Conservation (phyloP, 1,140 invertebrate genomes). For the Scaptomyza graminum region DNA sequence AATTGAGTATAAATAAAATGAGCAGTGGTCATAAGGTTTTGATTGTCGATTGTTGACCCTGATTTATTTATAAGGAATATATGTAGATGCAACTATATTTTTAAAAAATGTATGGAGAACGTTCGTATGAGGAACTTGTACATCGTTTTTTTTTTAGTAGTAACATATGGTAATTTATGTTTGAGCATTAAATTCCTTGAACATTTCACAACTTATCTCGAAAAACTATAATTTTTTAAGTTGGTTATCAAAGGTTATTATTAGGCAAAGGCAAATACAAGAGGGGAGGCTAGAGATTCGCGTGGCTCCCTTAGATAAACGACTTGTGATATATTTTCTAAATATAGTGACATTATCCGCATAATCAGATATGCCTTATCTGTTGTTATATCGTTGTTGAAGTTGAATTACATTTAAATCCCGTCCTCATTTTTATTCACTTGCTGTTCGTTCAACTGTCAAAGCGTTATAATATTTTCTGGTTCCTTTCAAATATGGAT, state of each 20-base stretch:
- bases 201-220: not conserved
- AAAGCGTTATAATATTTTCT: not conserved
- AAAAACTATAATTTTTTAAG: not conserved
- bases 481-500: constrained; percentile 12
- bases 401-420: constrained; percentile 6
- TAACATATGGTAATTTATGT: not conserved
- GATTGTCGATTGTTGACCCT: not conserved
- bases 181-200: constrained; percentile 1
- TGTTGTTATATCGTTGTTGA: constrained; percentile 6
- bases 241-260: constrained; percentile 4
- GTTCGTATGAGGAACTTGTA: not conserved
- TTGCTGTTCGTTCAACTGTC: constrained; percentile 4
- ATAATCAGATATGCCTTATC: constrained; percentile 15
- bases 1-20: not conserved
- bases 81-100: not conserved
- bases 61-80: not conserved
- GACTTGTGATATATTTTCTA: constrained; percentile 22
- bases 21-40: constrained; percentile 1
- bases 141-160: not conserved
- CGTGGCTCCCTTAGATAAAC: constrained; percentile 1
- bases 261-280: not conserved
- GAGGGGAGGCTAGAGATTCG: not conserved
- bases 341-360: constrained; percentile 20
- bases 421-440: constrained; percentile 20
- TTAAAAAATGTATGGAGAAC: not conserved